Evolutionary conservation across 2,113 vertebrate genomes (phyloP).

Genomic region (Spea bombifrons): DNA sequence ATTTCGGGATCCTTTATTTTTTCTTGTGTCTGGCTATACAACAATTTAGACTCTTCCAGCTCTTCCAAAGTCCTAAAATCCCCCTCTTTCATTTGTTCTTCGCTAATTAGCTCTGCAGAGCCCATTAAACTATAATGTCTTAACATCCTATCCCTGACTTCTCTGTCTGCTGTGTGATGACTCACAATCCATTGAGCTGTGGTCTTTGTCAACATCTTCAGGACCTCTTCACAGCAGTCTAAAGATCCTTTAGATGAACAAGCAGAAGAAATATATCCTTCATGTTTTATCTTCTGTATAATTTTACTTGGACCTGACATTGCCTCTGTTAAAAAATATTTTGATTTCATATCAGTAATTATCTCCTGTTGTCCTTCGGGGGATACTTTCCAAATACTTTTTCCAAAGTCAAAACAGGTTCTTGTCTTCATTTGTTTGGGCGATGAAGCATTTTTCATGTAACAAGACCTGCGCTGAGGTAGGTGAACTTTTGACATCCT

Average conservation of each 20-base stretch:
- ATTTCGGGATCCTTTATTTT: conserved; percentile 51
- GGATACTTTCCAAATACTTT: conserved; percentile 22
- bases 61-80: conserved; percentile 53
- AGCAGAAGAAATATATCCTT: conserved; percentile 18
- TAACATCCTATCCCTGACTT: conserved; percentile 47
- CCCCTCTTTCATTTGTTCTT: conserved; percentile 56
- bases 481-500: conserved; percentile 7
- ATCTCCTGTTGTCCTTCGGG: conserved; percentile 1
- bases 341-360: neutral
- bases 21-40: conserved; percentile 4
- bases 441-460: neutral
- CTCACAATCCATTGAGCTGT: conserved; percentile 61
- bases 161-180: conserved; percentile 49
- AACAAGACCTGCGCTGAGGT: neutral
- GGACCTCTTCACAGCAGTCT: conserved; percentile 54
- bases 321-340: conserved; percentile 29
- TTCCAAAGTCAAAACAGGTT: neutral
- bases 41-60: conserved; percentile 42
- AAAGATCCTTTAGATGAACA: conserved; percentile 22
- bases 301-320: neutral
- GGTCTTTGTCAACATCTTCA: conserved; percentile 58
- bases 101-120: conserved; percentile 47
- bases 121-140: conserved; percentile 60
- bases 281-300: conserved; percentile 36
- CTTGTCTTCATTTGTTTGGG: conserved; percentile 12